Evolutionary conservation across 2,888 invertebrate species (phyloP), one percentile per base, ranked within the genome.

Genomic region (Melanostoma mellinum): DNA sequence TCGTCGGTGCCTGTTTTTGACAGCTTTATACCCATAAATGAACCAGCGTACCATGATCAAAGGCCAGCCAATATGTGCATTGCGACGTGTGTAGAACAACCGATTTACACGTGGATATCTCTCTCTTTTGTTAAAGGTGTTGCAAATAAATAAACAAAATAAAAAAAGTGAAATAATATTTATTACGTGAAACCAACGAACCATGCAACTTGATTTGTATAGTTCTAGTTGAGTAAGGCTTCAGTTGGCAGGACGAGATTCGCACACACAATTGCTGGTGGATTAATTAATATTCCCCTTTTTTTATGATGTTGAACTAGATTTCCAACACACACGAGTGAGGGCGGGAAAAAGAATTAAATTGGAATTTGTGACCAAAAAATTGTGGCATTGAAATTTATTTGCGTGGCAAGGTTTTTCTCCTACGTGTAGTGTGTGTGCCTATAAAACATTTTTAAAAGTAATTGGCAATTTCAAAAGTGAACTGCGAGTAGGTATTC

Each of bases 1-100:
- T 20, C 2, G 42, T 52, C 32, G 46, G 32, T 65, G 65, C 44
- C 65, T 77, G 81, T 48, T 48, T 67, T 60, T 77, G 81, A 77
- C 72, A 81, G 81, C 55, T 69, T 55, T 61, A 77, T 81, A 72
- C 61, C 56, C 81, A 72, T 48, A 77, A 61, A 48, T 40, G 10
- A 61, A 38, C 50, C 50, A 72, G 55, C 67, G 72, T 77, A 46
- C 36, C 71, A 38, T 67, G 61, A 40, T 58, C 67, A 78, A 73
- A 73, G 67, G 58, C 50, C 53, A 38, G 30, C 36, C 52, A 52
- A 44, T 72, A 58, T 40, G 38, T 53, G 20, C 50, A 71, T 42
- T 77, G 20, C 55, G 50, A 44, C 69, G 75, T 71, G 42, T 61
- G 32, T 50, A 48, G 0, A 20, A 0, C 40, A 60, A 71, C 38